Evolutionary conservation across 2,113 vertebrate species (phyloP), one percentile per base, ranked within the genome.

Genomic region (Neodon shergylaensis): DNA sequence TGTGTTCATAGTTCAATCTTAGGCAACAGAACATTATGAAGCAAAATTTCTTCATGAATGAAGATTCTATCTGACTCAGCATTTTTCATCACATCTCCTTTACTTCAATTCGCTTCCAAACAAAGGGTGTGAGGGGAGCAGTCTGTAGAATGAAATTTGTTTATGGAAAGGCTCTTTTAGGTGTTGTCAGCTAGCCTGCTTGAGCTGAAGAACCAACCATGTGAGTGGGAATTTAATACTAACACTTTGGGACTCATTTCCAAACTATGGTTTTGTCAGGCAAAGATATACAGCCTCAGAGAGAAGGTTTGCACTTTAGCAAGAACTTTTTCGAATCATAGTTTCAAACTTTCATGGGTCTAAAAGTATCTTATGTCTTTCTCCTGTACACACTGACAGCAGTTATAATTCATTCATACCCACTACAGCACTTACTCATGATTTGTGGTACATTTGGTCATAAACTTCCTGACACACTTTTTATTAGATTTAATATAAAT

Each of bases 401-500:
- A 72, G 81, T 31, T 78, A 93, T 97, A 92, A 97, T 93, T 97
- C 94, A 96, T 28, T 74, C 66, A 11, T 44, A 33, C 36, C 72
- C 3, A 1, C 72, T 24, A 26, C 31, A 47, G 42, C 73, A 39
- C 72, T 95, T 76, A 88, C 14, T 96, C 79, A 91, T 96, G 96
- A 96, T 96, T 97, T 98, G 96, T 97, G 82, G 61, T 49, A 92
- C 47, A 61, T 92, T 93, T 81, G 90, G 68, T 83, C 96, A 92
- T 96, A 97, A 97, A 96, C 81, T 88, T 84, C 89, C 66, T 95
- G 95, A 94, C 95, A 96, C 47, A 70, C 84, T 95, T 96, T 97
- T 96, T 97, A 97, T 98, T 97, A 96, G 65, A 81, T 73, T 96
- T 96, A 88, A 93, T 92, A 96, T 88, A 96, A 93, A 91, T 95